Conservation (phyloP, 2,113 vertebrate genomes). For the Corythoichthys haematopterus region DNA sequence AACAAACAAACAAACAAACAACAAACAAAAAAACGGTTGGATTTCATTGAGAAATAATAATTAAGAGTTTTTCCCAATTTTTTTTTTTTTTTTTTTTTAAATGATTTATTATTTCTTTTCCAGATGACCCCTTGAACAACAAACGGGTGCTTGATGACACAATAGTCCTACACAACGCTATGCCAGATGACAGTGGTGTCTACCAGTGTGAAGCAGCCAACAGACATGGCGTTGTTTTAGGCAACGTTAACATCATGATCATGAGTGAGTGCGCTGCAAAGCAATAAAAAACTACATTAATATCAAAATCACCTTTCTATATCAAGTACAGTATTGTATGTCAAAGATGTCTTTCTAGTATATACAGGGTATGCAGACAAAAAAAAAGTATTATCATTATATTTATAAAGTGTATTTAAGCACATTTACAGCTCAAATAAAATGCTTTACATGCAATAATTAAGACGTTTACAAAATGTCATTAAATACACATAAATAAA, state of each 20-base stretch:
- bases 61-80: neutral
- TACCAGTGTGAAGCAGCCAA: conserved; percentile 92
- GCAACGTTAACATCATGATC: conserved; percentile 83
- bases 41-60: neutral
- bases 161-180: conserved; percentile 74
- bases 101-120: conserved; percentile 12
- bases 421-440: neutral
- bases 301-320: neutral
- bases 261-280: conserved; percentile 74
- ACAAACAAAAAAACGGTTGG: neutral
- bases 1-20: neutral
- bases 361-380: neutral
- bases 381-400: neutral
- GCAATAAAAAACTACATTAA: neutral
- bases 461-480: neutral
- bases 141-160: conserved; percentile 63
- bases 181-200: conserved; percentile 79
- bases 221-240: conserved; percentile 80
- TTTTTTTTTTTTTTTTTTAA: conserved; percentile 31
- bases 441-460: neutral
- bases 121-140: conserved; percentile 51
- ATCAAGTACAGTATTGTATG: neutral
- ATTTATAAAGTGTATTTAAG: neutral
- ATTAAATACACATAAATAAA: neutral
- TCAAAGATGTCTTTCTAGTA: neutral